Evolutionary conservation across 2,888 invertebrate species (phyloP).

Genomic region (Amblyteles armatorius): DNA sequence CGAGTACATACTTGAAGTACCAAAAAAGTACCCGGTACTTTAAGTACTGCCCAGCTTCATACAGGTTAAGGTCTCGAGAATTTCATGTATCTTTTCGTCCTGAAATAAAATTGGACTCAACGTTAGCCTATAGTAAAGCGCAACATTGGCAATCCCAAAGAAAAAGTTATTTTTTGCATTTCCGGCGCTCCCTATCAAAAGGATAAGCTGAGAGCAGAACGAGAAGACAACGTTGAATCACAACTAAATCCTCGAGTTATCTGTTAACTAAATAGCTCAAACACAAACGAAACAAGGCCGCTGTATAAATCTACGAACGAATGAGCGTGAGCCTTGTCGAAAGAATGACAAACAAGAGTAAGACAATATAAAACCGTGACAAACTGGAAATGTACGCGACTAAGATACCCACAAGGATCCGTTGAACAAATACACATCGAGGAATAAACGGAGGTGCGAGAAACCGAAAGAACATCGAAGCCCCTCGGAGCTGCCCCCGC

Average conservation of each 20-base stretch:
- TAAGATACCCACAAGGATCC: not conserved
- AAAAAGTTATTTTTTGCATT: not conserved
- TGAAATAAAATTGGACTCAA: not conserved
- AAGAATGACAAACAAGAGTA: not conserved
- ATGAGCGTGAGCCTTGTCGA: not conserved
- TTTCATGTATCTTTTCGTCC: no score
- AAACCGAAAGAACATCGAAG: not conserved
- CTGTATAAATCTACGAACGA: not conserved
- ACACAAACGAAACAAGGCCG: not conserved
- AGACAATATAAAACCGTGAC: slow-evolving; percentile 11
- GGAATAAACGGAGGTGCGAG: slow-evolving; percentile 13
- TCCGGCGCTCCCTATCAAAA: not conserved
- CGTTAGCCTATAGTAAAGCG: not conserved
- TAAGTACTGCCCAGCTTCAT: no score
- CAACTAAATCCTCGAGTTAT: not conserved
- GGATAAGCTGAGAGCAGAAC: not conserved
- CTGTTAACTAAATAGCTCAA: not conserved
- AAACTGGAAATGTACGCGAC: not conserved
- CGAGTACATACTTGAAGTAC: no score
- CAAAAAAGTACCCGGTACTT: no score
- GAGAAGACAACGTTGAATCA: not conserved
- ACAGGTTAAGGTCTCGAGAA: no score
- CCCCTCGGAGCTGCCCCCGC: not conserved
- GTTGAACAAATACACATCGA: not conserved
- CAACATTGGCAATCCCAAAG: not conserved